These are phyloP conservation scores for Cyanoramphus novaezelandiae DNA, from an alignment of 2,113 vertebrate species.

Conservation along the genomic window DNA sequence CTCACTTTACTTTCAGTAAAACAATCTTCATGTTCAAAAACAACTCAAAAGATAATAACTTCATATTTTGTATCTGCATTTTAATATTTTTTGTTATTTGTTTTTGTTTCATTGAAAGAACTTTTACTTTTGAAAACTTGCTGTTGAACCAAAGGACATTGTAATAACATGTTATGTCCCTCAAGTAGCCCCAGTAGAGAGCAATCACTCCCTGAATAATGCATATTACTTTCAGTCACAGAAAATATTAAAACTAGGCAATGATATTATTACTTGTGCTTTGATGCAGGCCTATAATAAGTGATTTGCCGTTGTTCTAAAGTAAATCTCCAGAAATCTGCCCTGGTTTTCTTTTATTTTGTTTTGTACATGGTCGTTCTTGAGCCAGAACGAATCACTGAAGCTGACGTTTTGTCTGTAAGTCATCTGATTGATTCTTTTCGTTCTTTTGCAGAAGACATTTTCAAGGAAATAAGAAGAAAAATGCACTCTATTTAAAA, in stretches of 20 bases:
- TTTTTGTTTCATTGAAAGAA: not conserved
- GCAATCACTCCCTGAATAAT: conserved; percentile 8
- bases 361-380: not conserved
- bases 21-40: not conserved
- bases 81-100: not conserved
- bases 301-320: not conserved
- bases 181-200: not conserved
- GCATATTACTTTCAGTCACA: not conserved
- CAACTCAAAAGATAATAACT: not conserved
- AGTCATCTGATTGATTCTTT: not conserved
- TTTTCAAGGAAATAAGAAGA: not conserved
- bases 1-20: not conserved
- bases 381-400: not conserved
- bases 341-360: not conserved
- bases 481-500: not conserved
- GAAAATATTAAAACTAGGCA: not conserved
- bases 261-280: not conserved
- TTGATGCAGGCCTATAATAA: not conserved
- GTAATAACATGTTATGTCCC: not conserved
- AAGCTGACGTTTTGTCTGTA: not conserved
- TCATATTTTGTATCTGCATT: not conserved
- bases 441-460: not conserved
- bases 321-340: not conserved
- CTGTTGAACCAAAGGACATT: not conserved
- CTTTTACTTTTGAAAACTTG: not conserved